Evolutionary conservation across 2,888 invertebrate species (phyloP).

Genomic region (Odontocolon sp.): DNA sequence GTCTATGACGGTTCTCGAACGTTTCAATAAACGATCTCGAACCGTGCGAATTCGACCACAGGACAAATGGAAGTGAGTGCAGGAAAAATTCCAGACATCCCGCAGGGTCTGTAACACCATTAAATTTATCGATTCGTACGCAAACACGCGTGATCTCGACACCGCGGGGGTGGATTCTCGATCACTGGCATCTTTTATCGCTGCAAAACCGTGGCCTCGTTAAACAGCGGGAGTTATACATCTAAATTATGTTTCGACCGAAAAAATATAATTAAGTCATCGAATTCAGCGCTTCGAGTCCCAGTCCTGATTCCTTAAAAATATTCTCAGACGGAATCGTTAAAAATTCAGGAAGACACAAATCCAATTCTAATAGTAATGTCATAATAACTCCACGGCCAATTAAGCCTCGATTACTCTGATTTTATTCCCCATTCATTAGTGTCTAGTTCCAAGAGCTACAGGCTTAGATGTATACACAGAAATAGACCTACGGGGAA

Average conservation of each 20-base stretch:
- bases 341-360: neutral
- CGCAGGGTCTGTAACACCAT: slow-evolving; percentile 12
- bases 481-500: slow-evolving; percentile 17
- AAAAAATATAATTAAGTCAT: slow-evolving; percentile 72
- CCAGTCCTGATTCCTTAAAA: neutral
- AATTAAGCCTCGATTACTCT: slow-evolving; percentile 18
- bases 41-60: neutral
- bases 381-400: neutral
- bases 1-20: neutral
- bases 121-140: slow-evolving; percentile 35
- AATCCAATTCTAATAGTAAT: slow-evolving; percentile 5
- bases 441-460: neutral
- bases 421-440: slow-evolving; percentile 9
- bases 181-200: slow-evolving; percentile 23
- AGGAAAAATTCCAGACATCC: slow-evolving; percentile 22
- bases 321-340: neutral
- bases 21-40: slow-evolving; percentile 7
- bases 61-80: neutral
- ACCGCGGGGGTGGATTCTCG: slow-evolving; percentile 43
- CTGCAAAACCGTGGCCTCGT: slow-evolving; percentile 69
- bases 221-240: slow-evolving; percentile 70
- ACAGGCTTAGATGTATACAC: neutral
- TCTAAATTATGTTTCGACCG: slow-evolving; percentile 64
- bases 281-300: slow-evolving; percentile 43
- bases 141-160: slow-evolving; percentile 21